These are phyloP conservation scores for Melanotaenia trifasciata DNA, from an alignment of 2,797 vertebrate genomes.

Conservation along the genomic window DNA sequence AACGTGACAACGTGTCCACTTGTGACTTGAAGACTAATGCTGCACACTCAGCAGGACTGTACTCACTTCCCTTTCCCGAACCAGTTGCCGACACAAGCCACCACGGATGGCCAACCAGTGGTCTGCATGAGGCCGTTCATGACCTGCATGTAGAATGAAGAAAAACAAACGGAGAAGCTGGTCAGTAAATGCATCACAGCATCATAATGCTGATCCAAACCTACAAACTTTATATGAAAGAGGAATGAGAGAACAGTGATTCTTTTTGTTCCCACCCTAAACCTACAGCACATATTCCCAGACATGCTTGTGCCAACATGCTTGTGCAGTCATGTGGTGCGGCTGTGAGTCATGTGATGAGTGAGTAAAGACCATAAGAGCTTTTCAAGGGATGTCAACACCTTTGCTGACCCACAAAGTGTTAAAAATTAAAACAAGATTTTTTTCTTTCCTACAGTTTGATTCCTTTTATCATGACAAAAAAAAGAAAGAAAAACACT, in stretches of 20 bases:
- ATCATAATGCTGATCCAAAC: not conserved
- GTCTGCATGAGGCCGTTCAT: conserved; percentile 94
- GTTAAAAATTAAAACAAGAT: not conserved
- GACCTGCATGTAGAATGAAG: conserved; percentile 77
- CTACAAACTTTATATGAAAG: not conserved
- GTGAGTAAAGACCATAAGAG: conserved; percentile 34
- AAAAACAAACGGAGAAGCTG: conserved; percentile 12
- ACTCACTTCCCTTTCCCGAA: conserved; percentile 99
- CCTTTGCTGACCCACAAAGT: conserved; percentile 19
- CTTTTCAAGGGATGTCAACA: conserved; percentile 4
- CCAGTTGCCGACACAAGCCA: conserved; percentile 96
- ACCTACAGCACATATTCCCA: not conserved
- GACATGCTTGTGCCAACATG: not conserved
- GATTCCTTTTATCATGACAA: not conserved
- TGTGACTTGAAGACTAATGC: conserved; percentile 12
- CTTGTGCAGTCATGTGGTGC: conserved; percentile 48
- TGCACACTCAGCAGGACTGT: conserved; percentile 61
- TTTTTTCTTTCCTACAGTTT: too few species aligned
- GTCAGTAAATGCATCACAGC: not conserved
- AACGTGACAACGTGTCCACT: conserved; percentile 14
- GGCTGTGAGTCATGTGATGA: conserved; percentile 53
- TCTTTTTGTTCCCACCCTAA: conserved; percentile 25
- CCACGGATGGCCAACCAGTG: conserved; percentile 95
- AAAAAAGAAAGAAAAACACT: not conserved
- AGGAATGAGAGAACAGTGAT: not conserved